Conservation (phyloP, 2,888 invertebrate species). For the Galerucella pusilla region DNA sequence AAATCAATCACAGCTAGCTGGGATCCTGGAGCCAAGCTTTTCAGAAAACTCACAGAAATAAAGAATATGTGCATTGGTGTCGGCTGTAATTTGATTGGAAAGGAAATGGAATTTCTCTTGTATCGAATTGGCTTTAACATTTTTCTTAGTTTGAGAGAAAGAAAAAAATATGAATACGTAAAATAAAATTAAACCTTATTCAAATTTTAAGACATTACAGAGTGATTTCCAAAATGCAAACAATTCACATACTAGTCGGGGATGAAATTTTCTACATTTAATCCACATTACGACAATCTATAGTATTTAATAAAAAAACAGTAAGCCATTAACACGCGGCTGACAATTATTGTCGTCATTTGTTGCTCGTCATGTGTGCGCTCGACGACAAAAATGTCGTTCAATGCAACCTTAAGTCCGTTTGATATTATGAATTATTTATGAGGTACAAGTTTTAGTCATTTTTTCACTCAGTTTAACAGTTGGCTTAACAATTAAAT, state of each 20-base stretch:
- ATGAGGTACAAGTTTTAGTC: too few relatives aligned
- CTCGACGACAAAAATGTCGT: too few relatives aligned
- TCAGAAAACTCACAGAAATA: conserved; percentile 37
- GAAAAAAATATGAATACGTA: neutral
- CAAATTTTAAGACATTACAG: neutral
- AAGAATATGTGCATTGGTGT: conserved; percentile 32
- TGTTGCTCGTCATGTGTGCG: too few relatives aligned
- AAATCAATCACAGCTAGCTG: conserved; percentile 41
- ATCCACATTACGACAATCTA: too few relatives aligned
- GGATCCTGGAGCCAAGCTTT: conserved; percentile 35
- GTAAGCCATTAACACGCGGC: too few relatives aligned
- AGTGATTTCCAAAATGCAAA: neutral
- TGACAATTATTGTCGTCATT: too few relatives aligned
- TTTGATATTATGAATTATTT: too few relatives aligned
- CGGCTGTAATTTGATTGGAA: conserved; percentile 33
- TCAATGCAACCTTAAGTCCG: too few relatives aligned
- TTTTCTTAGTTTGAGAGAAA: conserved; percentile 20
- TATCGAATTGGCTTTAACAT: conserved; percentile 30
- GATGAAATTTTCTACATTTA: too few relatives aligned
- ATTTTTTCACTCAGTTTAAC: too few relatives aligned
- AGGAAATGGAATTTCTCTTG: conserved; percentile 38
- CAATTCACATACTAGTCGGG: neutral
- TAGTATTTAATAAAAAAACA: too few relatives aligned
- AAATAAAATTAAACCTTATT: neutral
- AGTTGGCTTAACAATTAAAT: too few relatives aligned